phyloP scores from a whole-genome alignment of 2,797 vertebrate genomes.

The Limosa lapponica region DNA sequence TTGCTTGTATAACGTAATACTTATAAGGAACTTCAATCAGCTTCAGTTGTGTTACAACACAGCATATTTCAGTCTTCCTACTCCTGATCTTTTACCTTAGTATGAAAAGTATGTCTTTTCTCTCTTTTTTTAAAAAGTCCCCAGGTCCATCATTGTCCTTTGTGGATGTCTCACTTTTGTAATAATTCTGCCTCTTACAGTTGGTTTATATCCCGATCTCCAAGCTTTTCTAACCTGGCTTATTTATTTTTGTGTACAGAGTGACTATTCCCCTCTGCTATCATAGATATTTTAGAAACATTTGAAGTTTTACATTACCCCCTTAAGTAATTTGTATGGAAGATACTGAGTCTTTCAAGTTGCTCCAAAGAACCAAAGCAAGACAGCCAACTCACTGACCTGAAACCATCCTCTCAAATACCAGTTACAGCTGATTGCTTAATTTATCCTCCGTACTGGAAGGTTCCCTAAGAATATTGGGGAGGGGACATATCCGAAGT shows the following conservation, averaged over 20 bases:
- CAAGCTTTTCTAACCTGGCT: not conserved
- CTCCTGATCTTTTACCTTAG: not conserved
- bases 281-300: not conserved
- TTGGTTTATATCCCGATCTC: not conserved
- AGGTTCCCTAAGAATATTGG: not conserved
- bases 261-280: not conserved
- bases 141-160: not conserved
- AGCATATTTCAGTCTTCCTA: not conserved
- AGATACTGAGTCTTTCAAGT: not conserved
- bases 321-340: not conserved
- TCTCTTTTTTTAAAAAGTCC: too few relatives aligned
- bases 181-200: not conserved
- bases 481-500: not conserved
- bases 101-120: not conserved
- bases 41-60: not conserved
- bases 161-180: not conserved
- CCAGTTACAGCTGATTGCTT: not conserved
- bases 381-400: not conserved
- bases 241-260: not conserved
- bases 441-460: not conserved
- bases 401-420: not conserved
- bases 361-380: not conserved
- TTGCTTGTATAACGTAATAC: not conserved
- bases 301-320: not conserved
- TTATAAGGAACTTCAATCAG: not conserved